phyloP scores from a whole-genome alignment of 2,888 invertebrate species.

The Eilema depressum region DNA sequence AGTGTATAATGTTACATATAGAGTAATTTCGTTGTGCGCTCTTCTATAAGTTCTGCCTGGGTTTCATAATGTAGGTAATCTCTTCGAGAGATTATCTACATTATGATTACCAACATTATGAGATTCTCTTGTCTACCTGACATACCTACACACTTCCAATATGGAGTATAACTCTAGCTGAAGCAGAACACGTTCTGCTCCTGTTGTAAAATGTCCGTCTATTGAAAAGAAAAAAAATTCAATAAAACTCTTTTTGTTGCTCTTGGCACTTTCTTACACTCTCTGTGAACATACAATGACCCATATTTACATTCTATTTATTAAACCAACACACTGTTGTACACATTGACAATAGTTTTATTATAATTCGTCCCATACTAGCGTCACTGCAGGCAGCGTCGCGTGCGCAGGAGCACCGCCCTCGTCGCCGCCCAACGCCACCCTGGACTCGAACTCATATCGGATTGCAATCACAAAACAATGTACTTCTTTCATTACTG shows the following conservation, averaged over 20 bases:
- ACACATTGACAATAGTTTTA: conserved; percentile 12
- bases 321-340: not conserved
- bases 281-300: not conserved
- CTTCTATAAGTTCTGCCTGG: not conserved
- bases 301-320: not conserved
- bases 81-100: no score
- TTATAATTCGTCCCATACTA: conserved; percentile 14
- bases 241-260: no score
- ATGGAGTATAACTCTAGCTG: no score
- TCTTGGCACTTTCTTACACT: not conserved
- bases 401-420: conserved; percentile 77
- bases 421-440: conserved; percentile 65
- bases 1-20: not conserved
- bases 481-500: conserved; percentile 58
- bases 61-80: no score
- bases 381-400: conserved; percentile 43
- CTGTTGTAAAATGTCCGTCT: no score
- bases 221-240: not conserved
- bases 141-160: no score
- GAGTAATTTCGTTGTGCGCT: not conserved
- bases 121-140: not conserved
- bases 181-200: no score
- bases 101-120: no score
- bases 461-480: conserved; percentile 66
- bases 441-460: conserved; percentile 55